Base-by-base conservation (phyloP, 2,888 invertebrate genomes). In the Euphydryas editha region DNA sequence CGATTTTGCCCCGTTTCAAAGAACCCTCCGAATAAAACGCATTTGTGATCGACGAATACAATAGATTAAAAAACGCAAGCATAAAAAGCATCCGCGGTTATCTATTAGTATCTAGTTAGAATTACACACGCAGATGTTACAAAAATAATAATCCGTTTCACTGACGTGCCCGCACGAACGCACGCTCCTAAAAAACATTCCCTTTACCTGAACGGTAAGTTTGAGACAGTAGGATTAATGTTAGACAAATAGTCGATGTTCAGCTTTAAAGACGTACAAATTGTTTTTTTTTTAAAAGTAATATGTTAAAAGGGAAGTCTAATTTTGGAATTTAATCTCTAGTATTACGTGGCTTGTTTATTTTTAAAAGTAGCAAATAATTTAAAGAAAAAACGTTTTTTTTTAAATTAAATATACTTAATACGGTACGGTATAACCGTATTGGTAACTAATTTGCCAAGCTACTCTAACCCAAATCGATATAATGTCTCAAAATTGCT, bases 31-130 rank as follows among this genome's bases (percentile, higher is more conserved):
- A 90, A 89, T 87, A 89, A 87, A 79, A 87, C 85, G 86, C 92
- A 92, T 90, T 92, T 90, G 92, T 89, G 63, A 67, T 80, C 80
- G 80, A 77, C 78, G 77, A 84, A 79, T 47, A 91, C 89, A 92
- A 91, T 85, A 88, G 88, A 86, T 85, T 85, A 87, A 90, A 90
- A 87, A 89, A 81, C 82, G 81, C 81, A 78, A 76, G 78, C 84
- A 91, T 92, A 92, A 92, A 92, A 92, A 92, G 78, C 92, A 91
- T 86, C 90, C 87, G 92, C 83, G 88, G 90, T 90, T 90, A 90
- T 90, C 91, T 92, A 91, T 92, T 90, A 89, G 90, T 92, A 90
- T 92, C 92, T 90, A 90, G 90, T 91, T 91, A 88, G 86, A 85
- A 85, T 85, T 86, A 84, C 84, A 81, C 75, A 82, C 88, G 88